Evolutionary conservation across 92 coral and sea anemone species (phyloP).

Genomic region (Pocillopora meandrina): DNA sequence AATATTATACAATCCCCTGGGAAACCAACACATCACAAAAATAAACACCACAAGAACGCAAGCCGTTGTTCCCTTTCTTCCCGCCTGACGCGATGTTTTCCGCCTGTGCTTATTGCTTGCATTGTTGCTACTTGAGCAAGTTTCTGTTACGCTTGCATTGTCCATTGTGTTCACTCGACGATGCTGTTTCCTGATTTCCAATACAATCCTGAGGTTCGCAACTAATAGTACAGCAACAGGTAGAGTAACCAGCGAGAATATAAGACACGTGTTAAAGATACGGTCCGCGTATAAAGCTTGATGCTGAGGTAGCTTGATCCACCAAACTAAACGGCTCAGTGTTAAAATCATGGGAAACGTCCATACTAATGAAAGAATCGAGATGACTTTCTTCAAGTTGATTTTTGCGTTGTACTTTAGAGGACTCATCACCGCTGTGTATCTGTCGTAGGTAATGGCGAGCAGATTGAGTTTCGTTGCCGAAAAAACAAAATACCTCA

Average conservation of each 20-base stretch:
- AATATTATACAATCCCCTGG: constrained; percentile 60
- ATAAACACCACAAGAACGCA: constrained; percentile 63
- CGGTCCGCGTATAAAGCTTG: constrained; percentile 28
- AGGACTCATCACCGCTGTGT: constrained; percentile 69
- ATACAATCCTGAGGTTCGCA: constrained; percentile 57
- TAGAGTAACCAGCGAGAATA: constrained; percentile 55
- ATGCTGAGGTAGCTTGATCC: constrained; percentile 15
- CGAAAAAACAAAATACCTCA: constrained; percentile 58
- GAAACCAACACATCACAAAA: constrained; percentile 70
- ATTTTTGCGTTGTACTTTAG: constrained; percentile 62
- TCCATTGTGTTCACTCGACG: constrained; percentile 10
- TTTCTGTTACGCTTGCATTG: constrained; percentile 5
- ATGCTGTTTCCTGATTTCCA: constrained; percentile 53
- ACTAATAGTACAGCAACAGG: constrained; percentile 49
- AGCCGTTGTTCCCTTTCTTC: constrained; percentile 62
- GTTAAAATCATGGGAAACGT: constrained; percentile 45
- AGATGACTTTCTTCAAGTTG: constrained; percentile 40
- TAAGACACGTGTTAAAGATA: constrained; percentile 48
- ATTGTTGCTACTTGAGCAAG: background rate
- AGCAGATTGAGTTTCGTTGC: constrained; percentile 61
- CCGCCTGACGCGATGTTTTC: background rate
- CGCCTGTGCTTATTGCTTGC: background rate
- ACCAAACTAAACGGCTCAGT: constrained; percentile 49
- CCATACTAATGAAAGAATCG: constrained; percentile 51
- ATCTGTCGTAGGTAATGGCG: constrained; percentile 73